Evolutionary conservation across 2,888 invertebrate genomes (phyloP), one percentile per base, ranked within the genome.

Genomic region (Anarsia innoxiella): DNA sequence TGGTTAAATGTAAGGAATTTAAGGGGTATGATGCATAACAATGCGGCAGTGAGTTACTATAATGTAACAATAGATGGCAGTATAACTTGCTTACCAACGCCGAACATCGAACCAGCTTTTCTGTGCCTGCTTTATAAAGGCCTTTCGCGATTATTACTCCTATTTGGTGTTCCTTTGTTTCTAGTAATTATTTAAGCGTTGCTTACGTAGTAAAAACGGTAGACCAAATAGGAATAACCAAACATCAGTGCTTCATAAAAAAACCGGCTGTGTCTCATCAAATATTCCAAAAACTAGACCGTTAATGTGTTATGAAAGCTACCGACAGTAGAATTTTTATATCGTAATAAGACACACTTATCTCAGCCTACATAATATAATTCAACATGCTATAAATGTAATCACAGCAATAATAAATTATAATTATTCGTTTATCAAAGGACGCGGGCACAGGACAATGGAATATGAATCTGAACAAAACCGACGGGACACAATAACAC

Each of bases 341-440:
- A 35, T 31, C 51, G 59, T 66, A 66, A 64, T 64, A 67, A 68
- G 66, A 69, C 66, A 64, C 66, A 66, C 69, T 65, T 66, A 67
- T 59, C 47, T 66, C 66, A 67, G 64, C 65, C 68, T 71, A 71
- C 58, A 54, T 59, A 66, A 67, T 65, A 66, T 59, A 66, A 61
- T 68, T 68, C 66, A 78, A 76, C 68, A 68, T 68, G 69, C 72
- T 69, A 77, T 74, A 77, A 71, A 75, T 77, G 75, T 80, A 80
- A 83, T 83, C 79, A 83, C 80, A 82, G 79, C 75, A 74, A 72
- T 60, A 62, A 64, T 76, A 77, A 82, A 82, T 78, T 75, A 80
- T 72, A 76, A 67, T 71, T 52, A 75, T 52, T 66, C 59, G 55
- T 66, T 56, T 59, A 66, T 67, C 49, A 59, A 55, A 66, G 66